Base-by-base conservation (phyloP, 2,797 vertebrate genomes). In the Saguinus oedipus region DNA sequence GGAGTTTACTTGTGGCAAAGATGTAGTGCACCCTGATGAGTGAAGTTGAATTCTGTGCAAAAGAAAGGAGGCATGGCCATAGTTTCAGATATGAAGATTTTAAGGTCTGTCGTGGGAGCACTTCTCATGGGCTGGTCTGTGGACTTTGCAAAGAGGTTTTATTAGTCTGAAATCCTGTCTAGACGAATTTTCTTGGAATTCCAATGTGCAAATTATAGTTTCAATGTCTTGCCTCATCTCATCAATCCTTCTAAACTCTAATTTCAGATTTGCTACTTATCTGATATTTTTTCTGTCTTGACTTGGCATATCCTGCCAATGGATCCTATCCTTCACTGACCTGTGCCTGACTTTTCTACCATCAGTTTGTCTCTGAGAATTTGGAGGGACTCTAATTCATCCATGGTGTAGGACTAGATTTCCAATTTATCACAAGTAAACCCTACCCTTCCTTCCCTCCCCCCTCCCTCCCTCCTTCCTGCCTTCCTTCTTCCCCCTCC, bases 391-490 rank as follows among this genome's bases (percentile, higher is more conserved):
- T 74, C 9, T 33, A 7, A 0, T 53, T 57, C 7, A 57, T 19
- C 39, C 24, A 7, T 1, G 8, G 5, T 44, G 64, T 22, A 15
- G 13, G 19, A n/a, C 14, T 20, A 46, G 39, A 39, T 44, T 79
- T 89, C 36, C 59, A 4, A 10, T 72, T 33, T 17, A 26, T 76
- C 44, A 11, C 6, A 9, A 79, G 36, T 48, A 84, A 79, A 72
- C 46, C 19, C 19, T 90, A 1, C 42, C 72, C 53, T 3, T 20
- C 19, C 6, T 20, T 20, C 6, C 6, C 1, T 15, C 14, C 48
- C 0, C 6, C 2, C 1, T 15, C 4, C 48, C 3, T 48, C 4
- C 13, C 13, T 48, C 46, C 46, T 2, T 48, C 46, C 5, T 15
- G 15, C 48, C 48, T 17, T 12, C 46, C 11, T 46, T 12, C 14